Percentiles rank a stretch among this genome's conserved stretches.
These are phyloP conservation scores for Penaeus vannamei DNA, from an alignment of 1,140 invertebrate genomes.

Conservation along the genomic window DNA sequence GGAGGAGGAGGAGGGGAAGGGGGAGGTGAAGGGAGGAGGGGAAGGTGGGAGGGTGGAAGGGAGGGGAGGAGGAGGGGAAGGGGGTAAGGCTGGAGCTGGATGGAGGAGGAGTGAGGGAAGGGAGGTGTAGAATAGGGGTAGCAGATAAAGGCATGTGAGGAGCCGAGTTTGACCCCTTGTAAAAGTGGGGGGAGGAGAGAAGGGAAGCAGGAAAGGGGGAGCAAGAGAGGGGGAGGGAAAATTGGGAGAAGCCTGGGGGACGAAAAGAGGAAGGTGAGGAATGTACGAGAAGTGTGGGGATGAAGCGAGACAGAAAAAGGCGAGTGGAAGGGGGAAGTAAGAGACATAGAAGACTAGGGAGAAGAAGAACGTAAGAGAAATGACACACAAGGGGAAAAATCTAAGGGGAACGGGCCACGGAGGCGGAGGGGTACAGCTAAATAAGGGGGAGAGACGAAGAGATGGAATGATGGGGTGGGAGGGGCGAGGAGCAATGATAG, in stretches of 20 bases:
- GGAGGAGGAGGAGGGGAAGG: neutral
- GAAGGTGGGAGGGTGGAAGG: neutral
- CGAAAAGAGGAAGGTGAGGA: neutral
- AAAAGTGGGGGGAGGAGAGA: no score
- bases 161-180: no score
- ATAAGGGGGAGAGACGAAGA: neutral
- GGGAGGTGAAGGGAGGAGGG: neutral
- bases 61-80: neutral
- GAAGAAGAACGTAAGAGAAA: neutral
- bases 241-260: no score
- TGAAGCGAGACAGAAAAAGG: neutral
- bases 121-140: no score
- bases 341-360: neutral
- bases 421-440: neutral
- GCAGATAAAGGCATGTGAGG: no score
- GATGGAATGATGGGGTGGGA: constrained; percentile 3
- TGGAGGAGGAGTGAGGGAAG: neutral
- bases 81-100: neutral
- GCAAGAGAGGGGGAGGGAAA: neutral
- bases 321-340: neutral
- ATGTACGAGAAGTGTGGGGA: no score
- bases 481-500: neutral
- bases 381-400: neutral
- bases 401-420: neutral
- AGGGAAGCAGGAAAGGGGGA: neutral